These are phyloP conservation scores for Isotomurus palustris DNA, from an alignment of 2,888 invertebrate genomes.

Conservation along the genomic window DNA sequence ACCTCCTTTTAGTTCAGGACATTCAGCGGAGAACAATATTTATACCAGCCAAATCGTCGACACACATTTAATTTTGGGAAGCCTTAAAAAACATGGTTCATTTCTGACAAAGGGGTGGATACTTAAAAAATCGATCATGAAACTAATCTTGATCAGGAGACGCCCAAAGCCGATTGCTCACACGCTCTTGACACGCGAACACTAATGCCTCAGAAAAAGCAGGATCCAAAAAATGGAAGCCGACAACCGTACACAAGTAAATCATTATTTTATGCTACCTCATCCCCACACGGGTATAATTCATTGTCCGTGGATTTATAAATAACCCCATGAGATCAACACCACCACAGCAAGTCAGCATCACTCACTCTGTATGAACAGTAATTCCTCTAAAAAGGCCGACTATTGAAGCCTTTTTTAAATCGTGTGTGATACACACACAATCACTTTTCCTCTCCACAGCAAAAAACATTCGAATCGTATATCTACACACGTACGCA, in stretches of 20 bases:
- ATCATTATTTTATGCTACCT: background rate
- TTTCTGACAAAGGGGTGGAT: slow-evolving; percentile 34
- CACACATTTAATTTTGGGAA: too few species aligned
- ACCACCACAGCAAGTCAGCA: too few species aligned
- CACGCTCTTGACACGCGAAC: slow-evolving; percentile 38
- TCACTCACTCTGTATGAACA: too few species aligned
- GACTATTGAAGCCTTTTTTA: background rate
- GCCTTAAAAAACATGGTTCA: too few species aligned
- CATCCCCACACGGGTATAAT: background rate
- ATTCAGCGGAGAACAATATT: too few species aligned
- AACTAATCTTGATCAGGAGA: slow-evolving; percentile 28
- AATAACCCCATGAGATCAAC: background rate
- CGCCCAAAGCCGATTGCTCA: slow-evolving; percentile 37
- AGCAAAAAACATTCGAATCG: too few species aligned
- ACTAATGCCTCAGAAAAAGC: background rate
- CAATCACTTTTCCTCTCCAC: background rate
- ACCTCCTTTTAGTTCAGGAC: too few species aligned
- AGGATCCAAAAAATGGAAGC: slow-evolving; percentile 7
- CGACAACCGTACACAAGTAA: background rate
- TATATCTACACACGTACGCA: too few species aligned
- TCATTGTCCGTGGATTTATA: background rate
- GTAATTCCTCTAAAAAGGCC: background rate
- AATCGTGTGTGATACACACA: background rate
- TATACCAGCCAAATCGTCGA: too few species aligned
- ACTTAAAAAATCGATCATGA: slow-evolving; percentile 38